These are phyloP conservation scores for Oostethus manadensis DNA, from an alignment of 2,113 vertebrate species.

Conservation along the genomic window DNA sequence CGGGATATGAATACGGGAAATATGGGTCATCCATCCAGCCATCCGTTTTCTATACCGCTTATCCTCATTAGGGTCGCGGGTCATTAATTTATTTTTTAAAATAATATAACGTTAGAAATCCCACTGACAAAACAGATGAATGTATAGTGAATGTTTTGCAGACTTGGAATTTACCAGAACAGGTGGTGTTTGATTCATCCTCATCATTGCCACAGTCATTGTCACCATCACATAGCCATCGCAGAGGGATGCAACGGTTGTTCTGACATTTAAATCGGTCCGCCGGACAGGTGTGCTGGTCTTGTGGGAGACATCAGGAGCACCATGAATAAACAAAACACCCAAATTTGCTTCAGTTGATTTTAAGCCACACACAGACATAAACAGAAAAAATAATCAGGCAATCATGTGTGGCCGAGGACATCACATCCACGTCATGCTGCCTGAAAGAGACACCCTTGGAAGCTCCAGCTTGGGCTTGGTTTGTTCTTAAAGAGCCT, in stretches of 20 bases:
- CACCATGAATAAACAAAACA: neutral
- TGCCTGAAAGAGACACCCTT: conserved; percentile 39
- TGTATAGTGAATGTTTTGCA: neutral
- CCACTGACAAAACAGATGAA: neutral
- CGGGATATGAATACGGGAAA: too few species aligned
- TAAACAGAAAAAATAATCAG: conserved; percentile 17
- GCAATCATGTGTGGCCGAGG: conserved; percentile 19
- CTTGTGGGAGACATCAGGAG: conserved; percentile 58
- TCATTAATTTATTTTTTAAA: too few species aligned
- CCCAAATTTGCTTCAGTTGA: neutral
- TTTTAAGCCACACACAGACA: neutral
- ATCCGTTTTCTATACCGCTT: too few species aligned
- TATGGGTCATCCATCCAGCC: too few species aligned
- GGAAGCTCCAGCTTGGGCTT: conserved; percentile 32
- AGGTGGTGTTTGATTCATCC: conserved; percentile 93
- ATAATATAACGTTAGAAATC: too few species aligned
- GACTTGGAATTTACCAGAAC: conserved; percentile 72
- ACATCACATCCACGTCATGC: conserved; percentile 17
- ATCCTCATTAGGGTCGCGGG: too few species aligned
- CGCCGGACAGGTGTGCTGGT: conserved; percentile 94
- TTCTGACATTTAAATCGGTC: conserved; percentile 98
- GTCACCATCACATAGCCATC: conserved; percentile 96
- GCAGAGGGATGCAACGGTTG: conserved; percentile 96
- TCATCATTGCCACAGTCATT: conserved; percentile 94
- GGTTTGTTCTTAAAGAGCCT: conserved; percentile 15